Evolutionary conservation across 2,888 invertebrate genomes (phyloP), one percentile per base, ranked within the genome.

Genomic region (Drosophila neonasuta): DNA sequence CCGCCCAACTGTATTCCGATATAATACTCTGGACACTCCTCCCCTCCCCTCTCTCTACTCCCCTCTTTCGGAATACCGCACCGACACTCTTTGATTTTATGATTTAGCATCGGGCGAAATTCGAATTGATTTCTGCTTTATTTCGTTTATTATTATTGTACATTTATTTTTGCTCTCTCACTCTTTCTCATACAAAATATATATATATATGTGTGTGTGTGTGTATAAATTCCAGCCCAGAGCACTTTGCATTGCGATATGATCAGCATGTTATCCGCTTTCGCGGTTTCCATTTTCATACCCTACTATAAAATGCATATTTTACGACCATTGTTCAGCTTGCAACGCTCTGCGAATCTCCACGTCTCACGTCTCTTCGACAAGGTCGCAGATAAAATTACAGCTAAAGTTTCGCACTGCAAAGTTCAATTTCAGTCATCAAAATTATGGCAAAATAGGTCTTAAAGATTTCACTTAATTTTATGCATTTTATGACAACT

Each of bases 241-340:
- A 65, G 80, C 63, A 69, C 30, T 69, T 71, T 74, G 63, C 63
- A 72, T 74, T 65, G 57, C 63, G 74, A 82, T 85, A 67, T 55
- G 74, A 70, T 81, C 69, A 51, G 42, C 46, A 62, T 68, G 80
- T 74, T 74, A 79, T 77, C 63, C 71, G 66, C 59, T 60, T 54
- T 67, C 36, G 56, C 44, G 55, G 44, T 45, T 64, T 62, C 4
- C 15, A 59, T 45, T 49, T 46, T 6, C 29, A 62, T 67, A 62
- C 68, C 15, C 62, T 62, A 10, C 17, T n/a, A 29, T 8, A n/a
- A 39, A 60, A 4, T n/a, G 29, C 42, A 29, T 30, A 24, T 8
- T 10, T 8, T 13, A 13, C 5, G 13, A 30, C 20, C 8, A 41
- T 44, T 34, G 30, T 20, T 34, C 1, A 24, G 17, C 15, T 36